A percentile compares a stretch with the other conserved stretches of the same genome.
These are phyloP conservation scores for Patiria pectinifera DNA, from an alignment of 53 echinoderm and acorn worm species.

Conservation along the genomic window DNA sequence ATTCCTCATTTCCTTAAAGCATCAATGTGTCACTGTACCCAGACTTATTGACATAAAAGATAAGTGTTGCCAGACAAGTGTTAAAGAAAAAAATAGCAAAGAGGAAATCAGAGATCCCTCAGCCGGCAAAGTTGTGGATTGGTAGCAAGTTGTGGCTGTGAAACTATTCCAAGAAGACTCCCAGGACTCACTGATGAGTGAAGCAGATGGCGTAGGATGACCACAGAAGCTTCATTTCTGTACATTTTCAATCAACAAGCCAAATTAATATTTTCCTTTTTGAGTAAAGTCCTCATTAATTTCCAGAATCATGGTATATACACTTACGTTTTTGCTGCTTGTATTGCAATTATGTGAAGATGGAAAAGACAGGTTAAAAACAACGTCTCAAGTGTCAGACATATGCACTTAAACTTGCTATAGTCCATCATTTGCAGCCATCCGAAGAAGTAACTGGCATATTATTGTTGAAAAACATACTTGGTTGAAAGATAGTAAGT, in stretches of 20 bases:
- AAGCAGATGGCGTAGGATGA: not conserved
- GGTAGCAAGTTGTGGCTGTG: not conserved
- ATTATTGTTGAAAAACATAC: no score
- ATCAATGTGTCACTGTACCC: not conserved
- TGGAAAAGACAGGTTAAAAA: no score
- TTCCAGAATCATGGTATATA: not conserved
- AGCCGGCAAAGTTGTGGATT: not conserved
- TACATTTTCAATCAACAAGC: not conserved
- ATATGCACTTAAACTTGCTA: no score
- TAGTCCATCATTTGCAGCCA: no score
- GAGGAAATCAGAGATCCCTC: not conserved
- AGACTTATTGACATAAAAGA: not conserved
- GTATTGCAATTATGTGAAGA: no score
- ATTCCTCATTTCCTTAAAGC: not conserved
- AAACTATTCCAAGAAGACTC: not conserved
- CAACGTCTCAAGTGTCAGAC: no score
- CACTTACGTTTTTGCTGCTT: no score
- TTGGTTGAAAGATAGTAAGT: no score
- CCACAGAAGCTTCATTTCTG: not conserved
- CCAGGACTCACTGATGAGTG: not conserved
- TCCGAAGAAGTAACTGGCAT: no score
- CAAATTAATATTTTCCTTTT: conserved; percentile 33
- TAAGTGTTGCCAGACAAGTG: not conserved
- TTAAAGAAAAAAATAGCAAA: not conserved
- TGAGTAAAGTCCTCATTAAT: not conserved